These are phyloP conservation scores for Frankliniella intonsa DNA, from an alignment of 2,888 invertebrate genomes.

Conservation along the genomic window DNA sequence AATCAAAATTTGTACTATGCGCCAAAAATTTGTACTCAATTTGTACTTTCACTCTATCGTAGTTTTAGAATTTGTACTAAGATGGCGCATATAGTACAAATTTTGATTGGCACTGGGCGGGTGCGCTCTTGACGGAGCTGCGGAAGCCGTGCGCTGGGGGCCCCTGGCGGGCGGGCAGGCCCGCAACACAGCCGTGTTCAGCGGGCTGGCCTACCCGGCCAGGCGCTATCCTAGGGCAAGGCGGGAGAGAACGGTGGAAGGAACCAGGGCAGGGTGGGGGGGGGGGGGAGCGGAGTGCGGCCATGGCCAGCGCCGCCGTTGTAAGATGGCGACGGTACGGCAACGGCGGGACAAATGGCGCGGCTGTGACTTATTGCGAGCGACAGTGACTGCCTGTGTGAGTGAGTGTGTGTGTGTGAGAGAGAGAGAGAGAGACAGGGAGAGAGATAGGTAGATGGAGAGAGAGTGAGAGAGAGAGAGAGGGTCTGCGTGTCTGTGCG, in stretches of 20 bases:
- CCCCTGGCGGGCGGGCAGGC: not conserved
- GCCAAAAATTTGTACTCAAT: no score
- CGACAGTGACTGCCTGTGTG: not conserved
- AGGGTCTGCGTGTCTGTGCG: no score
- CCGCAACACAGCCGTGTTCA: not conserved
- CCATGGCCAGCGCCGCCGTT: not conserved
- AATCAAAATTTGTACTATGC: no score
- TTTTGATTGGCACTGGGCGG: no score
- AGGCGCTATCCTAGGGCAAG: not conserved
- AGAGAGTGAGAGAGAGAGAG: no score
- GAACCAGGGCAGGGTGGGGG: not conserved
- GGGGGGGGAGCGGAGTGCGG: not conserved
- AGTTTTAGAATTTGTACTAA: no score
- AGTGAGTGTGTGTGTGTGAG: no score
- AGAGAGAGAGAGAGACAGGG: no score
- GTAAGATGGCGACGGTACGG: not conserved
- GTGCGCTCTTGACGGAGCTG: not conserved
- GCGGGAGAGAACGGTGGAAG: not conserved
- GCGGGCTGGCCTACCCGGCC: not conserved
- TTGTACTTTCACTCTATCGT: no score
- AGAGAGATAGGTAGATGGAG: no score
- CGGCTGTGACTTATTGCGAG: not conserved
- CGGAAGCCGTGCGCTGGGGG: not conserved
- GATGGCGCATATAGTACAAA: no score
- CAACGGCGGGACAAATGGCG: not conserved